These are phyloP conservation scores for Pocillopora meandrina DNA, from an alignment of 92 coral and sea anemone genomes.

Conservation along the genomic window DNA sequence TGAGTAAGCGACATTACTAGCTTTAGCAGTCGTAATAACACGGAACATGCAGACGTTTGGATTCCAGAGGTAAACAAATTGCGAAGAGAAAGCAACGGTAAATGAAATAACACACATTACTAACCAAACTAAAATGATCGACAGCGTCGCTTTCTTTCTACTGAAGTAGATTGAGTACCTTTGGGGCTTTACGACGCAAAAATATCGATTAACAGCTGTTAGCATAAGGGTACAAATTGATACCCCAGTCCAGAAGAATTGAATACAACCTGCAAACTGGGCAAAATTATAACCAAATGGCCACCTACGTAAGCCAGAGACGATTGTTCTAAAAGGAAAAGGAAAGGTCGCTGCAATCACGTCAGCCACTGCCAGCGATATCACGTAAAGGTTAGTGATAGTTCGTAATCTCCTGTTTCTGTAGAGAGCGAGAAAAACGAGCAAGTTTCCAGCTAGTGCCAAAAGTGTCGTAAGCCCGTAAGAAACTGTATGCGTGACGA, in stretches of 20 bases:
- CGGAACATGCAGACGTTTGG: no score
- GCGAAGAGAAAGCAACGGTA: no score
- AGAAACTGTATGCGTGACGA: not conserved
- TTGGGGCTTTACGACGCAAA: no score
- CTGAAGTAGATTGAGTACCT: no score
- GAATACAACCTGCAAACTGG: not conserved
- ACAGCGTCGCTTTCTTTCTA: no score
- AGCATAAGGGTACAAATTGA: not conserved
- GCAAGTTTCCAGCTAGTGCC: constrained; percentile 4
- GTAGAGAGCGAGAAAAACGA: constrained; percentile 17
- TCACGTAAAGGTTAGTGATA: constrained; percentile 1
- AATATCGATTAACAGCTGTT: no score
- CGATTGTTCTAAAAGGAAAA: not conserved
- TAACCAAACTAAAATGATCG: no score
- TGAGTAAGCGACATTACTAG: no score
- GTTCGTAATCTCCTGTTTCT: constrained; percentile 16
- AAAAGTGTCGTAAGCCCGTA: not conserved
- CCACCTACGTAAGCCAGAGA: constrained; percentile 15
- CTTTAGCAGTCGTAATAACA: no score
- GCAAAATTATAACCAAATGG: not conserved
- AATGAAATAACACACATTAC: no score
- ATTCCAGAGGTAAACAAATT: no score
- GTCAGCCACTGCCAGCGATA: not conserved
- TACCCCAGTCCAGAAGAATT: not conserved
- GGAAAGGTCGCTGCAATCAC: not conserved